Evolutionary conservation across 1,140 invertebrate species (phyloP).

Genomic region (Lasioglossum baleicum): DNA sequence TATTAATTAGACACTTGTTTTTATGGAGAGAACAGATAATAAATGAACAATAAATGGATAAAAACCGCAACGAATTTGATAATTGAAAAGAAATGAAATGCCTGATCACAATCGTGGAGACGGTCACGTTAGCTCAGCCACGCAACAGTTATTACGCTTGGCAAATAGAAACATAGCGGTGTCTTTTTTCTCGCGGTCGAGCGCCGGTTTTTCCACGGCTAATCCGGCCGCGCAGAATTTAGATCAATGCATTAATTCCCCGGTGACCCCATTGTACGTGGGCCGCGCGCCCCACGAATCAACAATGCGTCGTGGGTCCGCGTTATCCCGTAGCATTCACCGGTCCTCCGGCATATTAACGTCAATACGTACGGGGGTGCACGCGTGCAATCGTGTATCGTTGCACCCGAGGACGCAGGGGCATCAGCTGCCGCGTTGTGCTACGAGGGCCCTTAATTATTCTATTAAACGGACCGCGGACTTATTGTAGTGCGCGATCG

Average conservation of each 20-base stretch:
- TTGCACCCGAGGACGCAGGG: constrained; percentile 28
- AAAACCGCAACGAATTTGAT: too few relatives aligned
- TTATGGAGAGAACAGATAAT: too few relatives aligned
- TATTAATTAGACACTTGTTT: too few relatives aligned
- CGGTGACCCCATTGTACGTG: constrained; percentile 57
- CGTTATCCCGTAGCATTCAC: constrained; percentile 49
- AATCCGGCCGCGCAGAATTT: constrained; percentile 54
- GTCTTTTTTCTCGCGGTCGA: neutral
- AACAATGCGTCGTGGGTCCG: constrained; percentile 49
- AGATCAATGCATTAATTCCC: constrained; percentile 58
- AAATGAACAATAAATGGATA: too few relatives aligned
- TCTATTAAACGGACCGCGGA: constrained; percentile 78
- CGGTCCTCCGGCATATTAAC: neutral
- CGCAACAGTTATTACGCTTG: too few relatives aligned
- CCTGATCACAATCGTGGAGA: too few relatives aligned
- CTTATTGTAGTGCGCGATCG: constrained; percentile 73
- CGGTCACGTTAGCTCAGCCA: too few relatives aligned
- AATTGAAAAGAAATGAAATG: too few relatives aligned
- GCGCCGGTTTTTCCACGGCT: constrained; percentile 39
- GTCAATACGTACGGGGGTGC: neutral
- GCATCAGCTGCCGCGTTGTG: constrained; percentile 75
- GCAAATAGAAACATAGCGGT: neutral
- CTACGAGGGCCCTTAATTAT: constrained; percentile 78
- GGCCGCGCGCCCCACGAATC: constrained; percentile 50
- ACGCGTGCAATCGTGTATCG: neutral